These are phyloP conservation scores for Merluccius polli DNA, from an alignment of 2,797 vertebrate species.

Conservation along the genomic window DNA sequence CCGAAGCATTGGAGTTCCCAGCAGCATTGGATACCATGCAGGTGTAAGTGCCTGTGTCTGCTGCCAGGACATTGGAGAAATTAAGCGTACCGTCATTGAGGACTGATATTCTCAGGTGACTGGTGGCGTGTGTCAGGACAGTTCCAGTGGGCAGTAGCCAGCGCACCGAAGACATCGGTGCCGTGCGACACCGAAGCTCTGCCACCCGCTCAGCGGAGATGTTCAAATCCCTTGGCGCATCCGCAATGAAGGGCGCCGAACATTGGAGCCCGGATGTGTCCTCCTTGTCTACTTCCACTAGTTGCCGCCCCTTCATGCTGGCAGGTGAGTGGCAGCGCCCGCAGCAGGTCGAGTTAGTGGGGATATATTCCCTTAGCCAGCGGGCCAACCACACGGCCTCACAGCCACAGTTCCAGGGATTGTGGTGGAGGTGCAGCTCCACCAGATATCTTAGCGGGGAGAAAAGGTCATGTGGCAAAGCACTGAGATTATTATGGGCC, in stretches of 20 bases:
- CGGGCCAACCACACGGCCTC: conserved; percentile 93
- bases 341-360: conserved; percentile 95
- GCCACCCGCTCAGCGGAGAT: conserved; percentile 92
- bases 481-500: conserved; percentile 95
- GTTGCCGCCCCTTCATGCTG: conserved; percentile 88
- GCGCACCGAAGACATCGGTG: conserved; percentile 89
- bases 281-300: conserved; percentile 90
- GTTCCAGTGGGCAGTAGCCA: conserved; percentile 94
- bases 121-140: conserved; percentile 88
- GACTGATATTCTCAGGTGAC: conserved; percentile 86
- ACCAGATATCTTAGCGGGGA: conserved; percentile 89
- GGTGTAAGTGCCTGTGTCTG: conserved; percentile 92
- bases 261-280: conserved; percentile 89
- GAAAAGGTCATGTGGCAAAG: conserved; percentile 93
- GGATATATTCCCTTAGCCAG: conserved; percentile 93
- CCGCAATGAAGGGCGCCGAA: conserved; percentile 92
- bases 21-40: conserved; percentile 98
- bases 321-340: conserved; percentile 90
- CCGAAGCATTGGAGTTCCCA: conserved; percentile 94
- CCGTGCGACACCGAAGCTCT: conserved; percentile 89
- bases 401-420: conserved; percentile 96
- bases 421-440: conserved; percentile 96
- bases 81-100: conserved; percentile 93
- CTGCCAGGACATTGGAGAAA: conserved; percentile 88
- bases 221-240: conserved; percentile 91